phyloP scores from a whole-genome alignment of 2,888 invertebrate genomes.

The Metopia argyrocephala region DNA sequence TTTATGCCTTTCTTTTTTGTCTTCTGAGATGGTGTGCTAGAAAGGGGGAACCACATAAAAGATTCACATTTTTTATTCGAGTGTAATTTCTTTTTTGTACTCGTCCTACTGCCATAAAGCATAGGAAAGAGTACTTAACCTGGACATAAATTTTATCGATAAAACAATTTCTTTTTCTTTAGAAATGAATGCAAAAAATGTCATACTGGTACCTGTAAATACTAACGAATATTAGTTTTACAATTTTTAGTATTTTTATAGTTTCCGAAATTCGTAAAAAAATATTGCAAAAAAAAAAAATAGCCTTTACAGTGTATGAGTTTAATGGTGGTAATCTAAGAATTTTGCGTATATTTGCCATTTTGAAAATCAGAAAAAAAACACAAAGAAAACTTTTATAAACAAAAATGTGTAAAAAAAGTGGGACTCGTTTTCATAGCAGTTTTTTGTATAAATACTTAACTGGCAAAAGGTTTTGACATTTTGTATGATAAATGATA shows the following conservation, averaged over 20 bases:
- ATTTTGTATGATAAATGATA: constrained; percentile 77
- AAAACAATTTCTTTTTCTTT: constrained; percentile 46
- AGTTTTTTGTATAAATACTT: not conserved
- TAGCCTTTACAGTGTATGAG: constrained; percentile 15
- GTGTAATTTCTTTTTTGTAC: not conserved
- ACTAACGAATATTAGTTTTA: constrained; percentile 15
- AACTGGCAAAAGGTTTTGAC: constrained; percentile 75
- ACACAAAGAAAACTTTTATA: constrained; percentile 14
- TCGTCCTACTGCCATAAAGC: constrained; percentile 49
- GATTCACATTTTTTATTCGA: constrained; percentile 27
- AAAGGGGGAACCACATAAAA: constrained; percentile 26
- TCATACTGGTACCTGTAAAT: constrained; percentile 5
- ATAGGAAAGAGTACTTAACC: constrained; percentile 57
- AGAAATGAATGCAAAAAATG: constrained; percentile 11
- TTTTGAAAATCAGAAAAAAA: not conserved
- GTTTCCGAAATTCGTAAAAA: constrained; percentile 56
- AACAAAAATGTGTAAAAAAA: constrained; percentile 13
- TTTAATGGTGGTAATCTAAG: constrained; percentile 6
- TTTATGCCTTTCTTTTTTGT: constrained; percentile 15
- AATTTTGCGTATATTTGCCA: constrained; percentile 21
- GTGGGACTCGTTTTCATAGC: constrained; percentile 14
- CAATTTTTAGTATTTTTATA: constrained; percentile 39
- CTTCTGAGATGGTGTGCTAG: not conserved
- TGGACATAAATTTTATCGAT: constrained; percentile 61
- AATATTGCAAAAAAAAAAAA: constrained; percentile 2